Conservation (phyloP, 2,888 invertebrate species). For the Nephrotoma guestfalica region DNA sequence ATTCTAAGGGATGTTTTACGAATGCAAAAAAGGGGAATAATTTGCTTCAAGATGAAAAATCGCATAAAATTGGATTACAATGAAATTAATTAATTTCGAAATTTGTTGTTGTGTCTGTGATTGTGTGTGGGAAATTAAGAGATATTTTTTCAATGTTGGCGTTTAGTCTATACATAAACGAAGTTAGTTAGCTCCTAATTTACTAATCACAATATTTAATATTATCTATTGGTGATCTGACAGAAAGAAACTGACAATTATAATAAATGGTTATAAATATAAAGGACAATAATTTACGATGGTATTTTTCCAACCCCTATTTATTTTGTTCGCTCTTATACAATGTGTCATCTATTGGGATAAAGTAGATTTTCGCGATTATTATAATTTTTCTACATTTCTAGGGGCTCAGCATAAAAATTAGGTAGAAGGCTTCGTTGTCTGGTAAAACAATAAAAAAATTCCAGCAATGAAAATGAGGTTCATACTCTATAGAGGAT, state of each 20-base stretch:
- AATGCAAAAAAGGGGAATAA: neutral
- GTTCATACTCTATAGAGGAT: no score
- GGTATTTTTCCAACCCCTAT: neutral
- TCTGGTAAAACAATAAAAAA: no score
- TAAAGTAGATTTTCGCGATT: neutral
- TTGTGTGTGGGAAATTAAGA: neutral
- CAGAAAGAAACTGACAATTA: neutral
- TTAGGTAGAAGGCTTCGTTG: no score
- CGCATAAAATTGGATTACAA: neutral
- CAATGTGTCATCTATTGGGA: neutral
- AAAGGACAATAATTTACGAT: neutral
- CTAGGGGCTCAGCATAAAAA: no score
- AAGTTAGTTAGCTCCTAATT: neutral
- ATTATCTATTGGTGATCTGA: neutral
- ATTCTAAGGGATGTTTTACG: neutral
- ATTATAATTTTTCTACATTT: no score
- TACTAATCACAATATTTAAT: neutral
- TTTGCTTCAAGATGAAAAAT: neutral
- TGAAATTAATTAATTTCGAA: neutral
- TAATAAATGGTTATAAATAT: neutral
- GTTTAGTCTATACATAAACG: neutral
- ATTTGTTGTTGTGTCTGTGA: neutral
- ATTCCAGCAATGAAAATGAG: no score
- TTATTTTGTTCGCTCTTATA: neutral
- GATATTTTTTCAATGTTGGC: neutral